Base-by-base conservation (phyloP, 2,888 invertebrate genomes). In the Gerosis bhagava region DNA sequence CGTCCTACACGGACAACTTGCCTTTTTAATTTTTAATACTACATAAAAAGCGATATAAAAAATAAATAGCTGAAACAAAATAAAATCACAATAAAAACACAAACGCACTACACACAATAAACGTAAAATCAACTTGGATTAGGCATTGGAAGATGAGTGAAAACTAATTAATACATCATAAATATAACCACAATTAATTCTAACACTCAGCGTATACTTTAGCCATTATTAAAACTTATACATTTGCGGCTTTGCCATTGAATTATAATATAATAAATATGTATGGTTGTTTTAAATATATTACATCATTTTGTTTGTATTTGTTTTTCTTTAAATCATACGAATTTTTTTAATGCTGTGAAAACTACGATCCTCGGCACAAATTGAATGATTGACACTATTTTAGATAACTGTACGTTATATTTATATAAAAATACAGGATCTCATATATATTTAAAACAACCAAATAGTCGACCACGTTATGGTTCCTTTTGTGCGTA, bases 61-160 rank as follows among this genome's bases (percentile, higher is more conserved):
- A 45, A 29, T 45, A 45, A 45, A 36, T 37, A 45, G 44, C 44
- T 29, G 29, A 49, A 59, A 61, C 58, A 51, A 57, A 56, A 63
- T 59, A 63, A 65, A 62, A 63, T 62, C 52, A 40, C 15, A 22
- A 8, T 6, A 53, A 62, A 67, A 64, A 67, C 61, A 62, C 65
- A 66, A 68, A 69, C 60, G 56, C 61, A 57, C 57, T 50, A 60
- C 57, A 63, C 65, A 62, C 60, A 19, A 53, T 54, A 62, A 61
- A 58, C 55, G 52, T 55, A 36, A 67, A 64, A 60, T 57, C 63
- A 69, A 63, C 61, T 61, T 59, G 57, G 53, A 50, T 37, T 36
- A 36, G 16, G 28, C 31, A 45, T 13, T 57, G 60, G 64, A 62
- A 64, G 59, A 52, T 54, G 53, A 58, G 48, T 36, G 32, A 49